Evolutionary conservation across 2,797 vertebrate species (phyloP).

Genomic region (Bradypus variegatus): DNA sequence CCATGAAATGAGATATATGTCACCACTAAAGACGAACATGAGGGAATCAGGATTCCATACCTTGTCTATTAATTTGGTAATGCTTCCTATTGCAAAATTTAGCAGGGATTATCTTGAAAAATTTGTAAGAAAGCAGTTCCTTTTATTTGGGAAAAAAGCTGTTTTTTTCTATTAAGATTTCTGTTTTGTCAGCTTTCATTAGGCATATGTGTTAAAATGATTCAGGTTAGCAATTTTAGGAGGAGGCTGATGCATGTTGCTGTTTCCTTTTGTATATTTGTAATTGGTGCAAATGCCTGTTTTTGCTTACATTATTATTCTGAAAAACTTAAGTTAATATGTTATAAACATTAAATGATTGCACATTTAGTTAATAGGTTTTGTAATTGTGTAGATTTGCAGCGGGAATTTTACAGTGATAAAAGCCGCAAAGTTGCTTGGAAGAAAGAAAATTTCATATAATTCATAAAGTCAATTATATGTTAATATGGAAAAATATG

Average conservation of each 20-base stretch:
- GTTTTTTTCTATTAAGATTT: not conserved
- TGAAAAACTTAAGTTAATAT: not conserved
- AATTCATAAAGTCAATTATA: slow-evolving; percentile 32
- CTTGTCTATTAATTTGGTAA: not conserved
- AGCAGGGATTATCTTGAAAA: not conserved
- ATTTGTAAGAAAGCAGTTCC: not conserved
- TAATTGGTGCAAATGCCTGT: not conserved
- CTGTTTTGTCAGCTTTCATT: slow-evolving; percentile 15
- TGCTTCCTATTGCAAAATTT: not conserved
- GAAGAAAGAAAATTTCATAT: slow-evolving; percentile 49
- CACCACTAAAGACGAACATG: not conserved
- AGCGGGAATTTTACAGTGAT: slow-evolving; percentile 32
- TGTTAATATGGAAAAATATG: slow-evolving; percentile 29
- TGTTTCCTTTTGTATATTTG: not conserved
- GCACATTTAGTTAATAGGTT: not conserved
- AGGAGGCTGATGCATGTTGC: not conserved
- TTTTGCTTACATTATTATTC: not conserved
- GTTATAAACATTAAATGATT: not conserved
- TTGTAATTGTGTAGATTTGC: slow-evolving; percentile 6
- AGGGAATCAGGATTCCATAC: not conserved
- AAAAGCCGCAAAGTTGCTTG: slow-evolving; percentile 16
- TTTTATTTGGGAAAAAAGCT: not conserved
- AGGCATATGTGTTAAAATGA: not conserved
- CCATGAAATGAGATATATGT: not conserved
- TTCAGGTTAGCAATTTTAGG: not conserved